phyloP scores from a whole-genome alignment of 1,140 invertebrate genomes.

The Drosophila cardini region DNA sequence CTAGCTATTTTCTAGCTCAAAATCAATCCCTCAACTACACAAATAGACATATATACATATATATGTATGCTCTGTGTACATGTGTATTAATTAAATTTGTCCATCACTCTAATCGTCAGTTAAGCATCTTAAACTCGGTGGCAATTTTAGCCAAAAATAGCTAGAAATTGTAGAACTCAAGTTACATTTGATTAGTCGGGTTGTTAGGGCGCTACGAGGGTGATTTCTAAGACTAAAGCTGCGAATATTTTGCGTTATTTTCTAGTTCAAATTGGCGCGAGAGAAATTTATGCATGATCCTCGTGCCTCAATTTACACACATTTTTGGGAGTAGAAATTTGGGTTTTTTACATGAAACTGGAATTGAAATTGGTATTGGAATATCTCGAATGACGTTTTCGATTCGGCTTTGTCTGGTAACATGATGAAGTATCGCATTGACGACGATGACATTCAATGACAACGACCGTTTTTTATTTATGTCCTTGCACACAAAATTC shows the following conservation, averaged over 20 bases:
- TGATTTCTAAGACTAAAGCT: slow-evolving; percentile 35
- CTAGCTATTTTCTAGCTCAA: not conserved
- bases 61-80: not conserved
- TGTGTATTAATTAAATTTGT: slow-evolving; percentile 56
- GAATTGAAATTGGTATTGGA: not conserved
- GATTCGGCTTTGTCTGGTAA: slow-evolving; percentile 52
- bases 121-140: slow-evolving; percentile 54
- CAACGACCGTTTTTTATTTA: slow-evolving; percentile 70
- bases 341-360: slow-evolving; percentile 27
- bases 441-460: slow-evolving; percentile 72
- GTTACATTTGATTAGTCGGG: slow-evolving; percentile 24
- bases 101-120: slow-evolving; percentile 50
- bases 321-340: not conserved
- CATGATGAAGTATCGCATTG: slow-evolving; percentile 71
- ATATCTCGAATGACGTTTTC: slow-evolving; percentile 66
- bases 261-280: slow-evolving; percentile 39
- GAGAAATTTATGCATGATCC: slow-evolving; percentile 55
- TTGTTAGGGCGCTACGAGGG: slow-evolving; percentile 5
- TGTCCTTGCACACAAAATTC: slow-evolving; percentile 54
- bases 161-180: slow-evolving; percentile 30
- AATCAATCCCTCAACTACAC: slow-evolving; percentile 26
- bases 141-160: slow-evolving; percentile 28
- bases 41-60: not conserved
- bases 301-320: slow-evolving; percentile 55
- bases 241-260: too few species aligned